A percentile compares a stretch with the other conserved stretches of the same genome.
Conservation (phyloP, 1,140 invertebrate species). For the Atta texana region DNA sequence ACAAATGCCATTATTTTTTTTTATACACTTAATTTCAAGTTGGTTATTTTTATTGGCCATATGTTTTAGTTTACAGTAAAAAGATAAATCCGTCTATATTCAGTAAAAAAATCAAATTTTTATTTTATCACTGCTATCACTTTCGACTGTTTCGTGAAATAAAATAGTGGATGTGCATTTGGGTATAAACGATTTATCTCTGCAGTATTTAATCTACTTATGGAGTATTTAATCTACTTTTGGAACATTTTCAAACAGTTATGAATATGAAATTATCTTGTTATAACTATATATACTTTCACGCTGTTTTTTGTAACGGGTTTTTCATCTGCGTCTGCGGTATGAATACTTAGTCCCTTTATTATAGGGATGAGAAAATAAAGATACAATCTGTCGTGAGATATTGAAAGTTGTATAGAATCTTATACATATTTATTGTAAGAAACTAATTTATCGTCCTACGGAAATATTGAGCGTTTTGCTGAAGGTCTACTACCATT, state of each 20-base stretch:
- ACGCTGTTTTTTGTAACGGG: not conserved
- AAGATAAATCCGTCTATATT: not conserved
- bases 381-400: not conserved
- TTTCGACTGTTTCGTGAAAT: not conserved
- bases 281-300: not conserved
- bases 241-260: not conserved
- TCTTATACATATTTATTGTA: slow-evolving; percentile 28
- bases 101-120: not conserved
- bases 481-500: slow-evolving; percentile 5
- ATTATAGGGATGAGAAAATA: not conserved
- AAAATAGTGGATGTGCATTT: not conserved
- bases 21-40: not conserved
- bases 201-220: not conserved
- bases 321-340: not conserved
- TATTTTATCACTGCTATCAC: not conserved
- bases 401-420: not conserved
- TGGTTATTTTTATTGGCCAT: not conserved
- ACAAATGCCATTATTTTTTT: not conserved
- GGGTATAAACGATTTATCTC: not conserved
- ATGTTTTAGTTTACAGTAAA: not conserved
- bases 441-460: not conserved
- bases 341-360: slow-evolving; percentile 19
- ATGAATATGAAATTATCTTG: not conserved
- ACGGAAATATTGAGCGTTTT: slow-evolving; percentile 11
- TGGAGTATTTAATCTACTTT: not conserved